These are phyloP conservation scores for Loripinus fragilis DNA, from an alignment of 2,888 invertebrate species.

Conservation along the genomic window DNA sequence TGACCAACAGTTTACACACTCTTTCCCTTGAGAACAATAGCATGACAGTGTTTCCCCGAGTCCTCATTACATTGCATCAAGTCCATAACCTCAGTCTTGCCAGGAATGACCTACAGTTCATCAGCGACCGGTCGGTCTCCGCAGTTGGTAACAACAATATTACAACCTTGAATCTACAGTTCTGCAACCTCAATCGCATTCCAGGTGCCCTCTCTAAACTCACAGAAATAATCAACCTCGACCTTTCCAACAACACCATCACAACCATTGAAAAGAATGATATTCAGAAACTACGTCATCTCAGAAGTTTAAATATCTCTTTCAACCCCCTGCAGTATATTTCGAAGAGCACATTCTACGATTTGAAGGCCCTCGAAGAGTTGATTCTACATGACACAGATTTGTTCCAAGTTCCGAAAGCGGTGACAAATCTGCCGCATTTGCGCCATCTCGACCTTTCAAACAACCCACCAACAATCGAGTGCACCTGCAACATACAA, in stretches of 20 bases:
- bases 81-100: slow-evolving; percentile 56
- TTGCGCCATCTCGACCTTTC: slow-evolving; percentile 33
- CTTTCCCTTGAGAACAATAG: slow-evolving; percentile 59
- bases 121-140: slow-evolving; percentile 57
- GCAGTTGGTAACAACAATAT: slow-evolving; percentile 43
- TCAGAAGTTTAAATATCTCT: slow-evolving; percentile 43
- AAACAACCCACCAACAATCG: slow-evolving; percentile 26
- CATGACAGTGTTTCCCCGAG: slow-evolving; percentile 56
- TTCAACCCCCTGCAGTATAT: slow-evolving; percentile 58
- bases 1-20: slow-evolving; percentile 30
- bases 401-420: slow-evolving; percentile 53
- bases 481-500: slow-evolving; percentile 53
- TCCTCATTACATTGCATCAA: slow-evolving; percentile 46
- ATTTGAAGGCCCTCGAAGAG: slow-evolving; percentile 29
- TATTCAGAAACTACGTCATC: slow-evolving; percentile 36
- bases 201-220: slow-evolving; percentile 59
- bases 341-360: slow-evolving; percentile 56
- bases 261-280: slow-evolving; percentile 63
- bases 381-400: slow-evolving; percentile 43
- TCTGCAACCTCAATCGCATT: slow-evolving; percentile 59
- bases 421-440: slow-evolving; percentile 44
- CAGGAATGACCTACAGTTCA: slow-evolving; percentile 56
- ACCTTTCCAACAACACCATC: slow-evolving; percentile 60
- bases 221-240: slow-evolving; percentile 37
- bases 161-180: slow-evolving; percentile 50